These are phyloP conservation scores for Umimayanthus chanpuru DNA, from an alignment of 92 coral and sea anemone species.

Conservation along the genomic window DNA sequence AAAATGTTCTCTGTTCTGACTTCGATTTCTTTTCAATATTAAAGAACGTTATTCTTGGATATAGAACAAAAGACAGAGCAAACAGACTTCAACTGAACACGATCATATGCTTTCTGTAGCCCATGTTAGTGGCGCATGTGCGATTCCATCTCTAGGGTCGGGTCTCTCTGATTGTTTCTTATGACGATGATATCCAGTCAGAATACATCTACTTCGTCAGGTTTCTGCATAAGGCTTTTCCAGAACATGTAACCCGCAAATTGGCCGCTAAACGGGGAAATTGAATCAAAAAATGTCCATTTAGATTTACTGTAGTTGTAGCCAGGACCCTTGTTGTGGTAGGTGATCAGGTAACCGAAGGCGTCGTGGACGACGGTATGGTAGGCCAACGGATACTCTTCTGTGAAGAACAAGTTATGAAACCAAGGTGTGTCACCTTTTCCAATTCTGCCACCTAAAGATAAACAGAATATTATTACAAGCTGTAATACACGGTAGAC, in stretches of 20 bases:
- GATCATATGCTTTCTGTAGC: neutral
- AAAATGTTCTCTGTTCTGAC: neutral
- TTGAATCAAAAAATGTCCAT: conserved; percentile 58
- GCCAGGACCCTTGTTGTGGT: conserved; percentile 63
- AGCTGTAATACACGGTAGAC: neutral
- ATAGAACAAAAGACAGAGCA: conserved; percentile 2
- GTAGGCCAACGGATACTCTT: conserved; percentile 63
- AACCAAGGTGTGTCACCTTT: conserved; percentile 62
- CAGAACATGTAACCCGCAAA: conserved; percentile 58
- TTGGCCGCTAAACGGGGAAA: conserved; percentile 62
- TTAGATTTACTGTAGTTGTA: conserved; percentile 60
- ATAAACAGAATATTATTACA: neutral
- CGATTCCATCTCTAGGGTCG: no score
- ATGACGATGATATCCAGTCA: neutral
- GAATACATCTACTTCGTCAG: conserved; percentile 38
- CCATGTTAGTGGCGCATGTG: no score
- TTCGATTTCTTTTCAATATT: conserved; percentile 14
- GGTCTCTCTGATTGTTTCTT: no score
- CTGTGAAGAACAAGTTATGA: conserved; percentile 57
- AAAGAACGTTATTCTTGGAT: conserved; percentile 24
- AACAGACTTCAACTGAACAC: neutral
- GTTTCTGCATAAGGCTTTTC: conserved; percentile 42
- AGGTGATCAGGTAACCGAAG: conserved; percentile 62
- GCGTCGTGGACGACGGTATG: conserved; percentile 71
- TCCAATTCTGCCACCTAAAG: conserved; percentile 66